Evolutionary conservation across 1,140 invertebrate species (phyloP), one percentile per base, ranked within the genome.

Genomic region (Neodiprion fabricii): DNA sequence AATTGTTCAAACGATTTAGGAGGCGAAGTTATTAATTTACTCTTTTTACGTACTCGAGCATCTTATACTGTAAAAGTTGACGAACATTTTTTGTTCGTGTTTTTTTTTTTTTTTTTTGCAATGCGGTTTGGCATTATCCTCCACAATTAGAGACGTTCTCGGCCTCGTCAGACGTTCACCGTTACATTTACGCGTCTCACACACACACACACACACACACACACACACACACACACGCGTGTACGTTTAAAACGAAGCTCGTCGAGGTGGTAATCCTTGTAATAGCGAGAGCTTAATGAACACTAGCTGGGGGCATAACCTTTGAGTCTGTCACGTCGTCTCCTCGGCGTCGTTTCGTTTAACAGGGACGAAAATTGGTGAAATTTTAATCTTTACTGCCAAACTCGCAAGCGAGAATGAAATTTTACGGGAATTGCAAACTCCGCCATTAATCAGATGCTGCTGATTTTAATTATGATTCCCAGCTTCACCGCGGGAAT

Each of bases 291-390:
- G 53, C 53, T 61, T 61, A 61, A 61, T 61, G 53, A 61, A 61
- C 53, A 61, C 53, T 11, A 61, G 53, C 28, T 5, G 28, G 5
- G 53, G 53, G 11, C n/a, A 61, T 61, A 61, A 61, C 53, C 53
- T 61, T 61, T 61, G 53, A 61, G 53, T 17, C 53, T 61, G 53
- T 61, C 53, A 61, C 53, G 53, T 61, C 53, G 53, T 12, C 53
- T 61, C 53, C 11, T 61, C 53, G 53, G 3, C 53, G 53, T 61
- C 53, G 53, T 61, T 61, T 17, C 11, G 11, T 61, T 61, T 61
- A 61, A 61, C n/a, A 17, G 53, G 11, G 11, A 12, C 3, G 53
- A 61, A 61, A 61, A 61, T 61, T 61, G 11, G 11, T 14, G 53
- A 61, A 12, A 61, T 61, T 61, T 61, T 61, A 61, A 61, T 61